Base-by-base conservation (phyloP, 2,113 vertebrate species). In the Gasterosteus nipponicus region DNA sequence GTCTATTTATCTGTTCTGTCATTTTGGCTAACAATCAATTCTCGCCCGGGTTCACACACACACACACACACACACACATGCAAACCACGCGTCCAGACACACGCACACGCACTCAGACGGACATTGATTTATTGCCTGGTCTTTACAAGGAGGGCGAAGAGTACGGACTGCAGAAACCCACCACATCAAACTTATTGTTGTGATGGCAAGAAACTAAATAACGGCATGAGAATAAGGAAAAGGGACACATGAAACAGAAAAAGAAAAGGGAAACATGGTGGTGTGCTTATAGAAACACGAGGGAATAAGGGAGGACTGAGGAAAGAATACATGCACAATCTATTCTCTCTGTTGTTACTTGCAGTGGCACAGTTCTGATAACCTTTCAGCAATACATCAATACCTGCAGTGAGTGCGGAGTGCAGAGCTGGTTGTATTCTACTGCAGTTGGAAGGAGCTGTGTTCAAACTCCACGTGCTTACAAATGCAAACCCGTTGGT, bases 101-200 rank as follows among this genome's bases (percentile, higher is more conserved):
- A 35, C 61, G 69, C 72, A 56, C 44, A 54, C 66, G 77, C 70
- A 67, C 58, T 71, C 57, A 57, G 64, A 60, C 47, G 69, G 83
- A 72, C 79, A 78, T 49, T 82, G 77, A 89, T 81, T 88, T 87
- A 84, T 82, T 72, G 58, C 78, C 11, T 29, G 38, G 47, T 81
- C 66, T 80, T 77, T 86, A 59, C 62, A 62, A 72, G 73, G 66
- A 46, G 56, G 61, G 35, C 68, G 59, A 59, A 4, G 69, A 74
- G 69, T 47, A 39, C 4, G 72, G 67, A 83, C 49, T 74, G 62
- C 49, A 75, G 61, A 81, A 77, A 78, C 26, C 57, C 29, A 67
- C 16, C 39, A 47, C 81, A 81, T 83, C 73, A 77, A 57, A 76
- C 54, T 56, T 68, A 80, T 60, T 1, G 47, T 29, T 57, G 22